Evolutionary conservation across 2,797 vertebrate genomes (phyloP), one percentile per base, ranked within the genome.

Genomic region (Squalus acanthias): DNA sequence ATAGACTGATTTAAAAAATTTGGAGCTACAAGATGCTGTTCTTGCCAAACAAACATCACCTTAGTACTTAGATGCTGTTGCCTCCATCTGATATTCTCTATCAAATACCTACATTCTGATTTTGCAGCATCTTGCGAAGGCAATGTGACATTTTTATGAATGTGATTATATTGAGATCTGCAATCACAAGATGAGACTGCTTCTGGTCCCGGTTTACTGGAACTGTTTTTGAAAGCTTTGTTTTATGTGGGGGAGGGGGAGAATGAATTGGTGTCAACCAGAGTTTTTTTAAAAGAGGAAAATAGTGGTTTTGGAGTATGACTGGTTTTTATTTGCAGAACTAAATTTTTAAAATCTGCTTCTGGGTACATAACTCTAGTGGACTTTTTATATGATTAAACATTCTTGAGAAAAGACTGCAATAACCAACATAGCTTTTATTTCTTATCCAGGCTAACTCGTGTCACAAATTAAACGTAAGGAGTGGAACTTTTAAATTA

Each of bases 1-100:
- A 72, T 95, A 95, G 70, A 65, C 89, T n/a, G 12, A 8, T 29
- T 65, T 20, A 65, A 76, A 15, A 76, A 24, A 26, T 67, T 92
- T 93, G 63, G 67, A 69, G 91, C n/a, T 95, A 76, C 12, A 22
- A 95, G 70, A 95, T 95, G 46, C 94, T 95, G 50, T 76, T 95
- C 94, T 57, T 95, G 94, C 94, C 94, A 76, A 57, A 60, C 70
- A 76, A 95, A 95, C 94, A 76, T 74, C 94, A 95, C 50, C 29
- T 0, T 95, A 95, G 72, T 74, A 8, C 17, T 92, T 69, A 57
- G 70, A 76, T 74, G 94, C 70, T 95, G 94, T 53, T 76, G 94
- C 94, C 91, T 76, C 69, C 50, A n/a, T 60, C 94, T 57, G 94
- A 60, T 70, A 10, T n/a, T 76, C 50, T n/a, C 70, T 74, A 33